Percentiles rank a stretch among this genome's conserved stretches.
Conservation (phyloP, 1,140 invertebrate species). For the Daktulosphaira vitifoliae region DNA sequence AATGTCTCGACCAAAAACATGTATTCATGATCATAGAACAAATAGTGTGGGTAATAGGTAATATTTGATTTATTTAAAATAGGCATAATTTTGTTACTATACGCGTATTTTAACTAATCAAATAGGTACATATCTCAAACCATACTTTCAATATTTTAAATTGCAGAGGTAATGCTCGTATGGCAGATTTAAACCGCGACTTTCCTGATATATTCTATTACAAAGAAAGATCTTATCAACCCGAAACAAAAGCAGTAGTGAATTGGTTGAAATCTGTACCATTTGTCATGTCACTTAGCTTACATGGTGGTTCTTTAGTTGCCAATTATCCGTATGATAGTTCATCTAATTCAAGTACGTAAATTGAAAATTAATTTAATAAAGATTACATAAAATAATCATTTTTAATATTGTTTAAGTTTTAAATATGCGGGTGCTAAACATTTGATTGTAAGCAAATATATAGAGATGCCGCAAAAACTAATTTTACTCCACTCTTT, state of each 20-base stretch:
- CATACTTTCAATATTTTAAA: too few relatives aligned
- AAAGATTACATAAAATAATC: too few relatives aligned
- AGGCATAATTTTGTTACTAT: too few relatives aligned
- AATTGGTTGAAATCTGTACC: conserved; percentile 75
- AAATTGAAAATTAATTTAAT: not conserved
- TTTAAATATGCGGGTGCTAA: too few relatives aligned
- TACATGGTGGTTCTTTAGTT: conserved; percentile 85
- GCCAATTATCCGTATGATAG: conserved; percentile 85
- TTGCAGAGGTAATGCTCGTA: conserved; percentile 62
- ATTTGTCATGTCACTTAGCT: conserved; percentile 83
- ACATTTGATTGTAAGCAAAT: too few relatives aligned
- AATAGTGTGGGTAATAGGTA: not conserved
- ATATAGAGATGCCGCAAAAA: too few relatives aligned
- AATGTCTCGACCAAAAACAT: conserved; percentile 40
- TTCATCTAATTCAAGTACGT: conserved; percentile 39
- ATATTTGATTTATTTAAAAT: not conserved
- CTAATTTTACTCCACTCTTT: too few relatives aligned
- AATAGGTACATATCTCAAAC: too few relatives aligned
- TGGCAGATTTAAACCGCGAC: conserved; percentile 74
- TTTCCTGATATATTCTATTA: conserved; percentile 66
- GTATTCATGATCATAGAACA: not conserved
- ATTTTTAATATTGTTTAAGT: too few relatives aligned
- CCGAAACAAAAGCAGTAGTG: conserved; percentile 89
- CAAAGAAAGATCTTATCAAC: conserved; percentile 51
- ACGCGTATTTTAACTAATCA: too few relatives aligned